A percentile compares a stretch with the other conserved stretches of the same genome.
phyloP scores from a whole-genome alignment of 2,113 vertebrate species.

The Carassius auratus region DNA sequence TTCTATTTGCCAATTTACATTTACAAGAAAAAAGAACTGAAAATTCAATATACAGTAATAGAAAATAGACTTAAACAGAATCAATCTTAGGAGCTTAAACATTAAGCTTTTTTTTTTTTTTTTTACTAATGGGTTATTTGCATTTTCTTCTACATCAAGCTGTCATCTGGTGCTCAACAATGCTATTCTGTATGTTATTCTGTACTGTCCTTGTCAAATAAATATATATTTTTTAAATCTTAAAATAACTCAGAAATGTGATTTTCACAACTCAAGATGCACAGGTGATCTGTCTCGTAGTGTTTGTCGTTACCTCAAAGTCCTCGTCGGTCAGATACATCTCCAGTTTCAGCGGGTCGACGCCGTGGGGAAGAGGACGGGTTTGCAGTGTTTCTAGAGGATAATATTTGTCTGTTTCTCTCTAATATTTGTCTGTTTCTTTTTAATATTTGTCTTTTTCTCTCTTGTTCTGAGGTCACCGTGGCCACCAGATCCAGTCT shows the following conservation, averaged over 20 bases:
- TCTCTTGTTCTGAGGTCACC: too few species aligned
- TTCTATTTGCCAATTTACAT: background rate
- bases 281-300: background rate
- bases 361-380: slow-evolving; percentile 91
- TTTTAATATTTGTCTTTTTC: too few species aligned
- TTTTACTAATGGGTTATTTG: too few species aligned
- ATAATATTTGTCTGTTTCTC: slow-evolving; percentile 47
- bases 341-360: slow-evolving; percentile 94
- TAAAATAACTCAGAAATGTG: background rate
- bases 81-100: background rate
- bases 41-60: background rate
- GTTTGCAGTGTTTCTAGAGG: slow-evolving; percentile 86
- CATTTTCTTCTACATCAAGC: too few species aligned
- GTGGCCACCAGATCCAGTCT: too few species aligned
- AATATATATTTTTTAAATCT: background rate
- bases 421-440: too few species aligned
- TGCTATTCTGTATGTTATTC: too few species aligned
- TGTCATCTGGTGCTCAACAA: too few species aligned
- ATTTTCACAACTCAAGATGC: background rate
- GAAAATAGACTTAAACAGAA: background rate
- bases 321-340: slow-evolving; percentile 93
- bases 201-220: background rate
- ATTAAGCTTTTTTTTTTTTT: too few species aligned
- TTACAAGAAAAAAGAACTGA: background rate
- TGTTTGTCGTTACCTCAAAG: slow-evolving; percentile 83